Evolutionary conservation across 1,140 invertebrate species (phyloP), one percentile per base, ranked within the genome.

Genomic region (Penaeus indicus): DNA sequence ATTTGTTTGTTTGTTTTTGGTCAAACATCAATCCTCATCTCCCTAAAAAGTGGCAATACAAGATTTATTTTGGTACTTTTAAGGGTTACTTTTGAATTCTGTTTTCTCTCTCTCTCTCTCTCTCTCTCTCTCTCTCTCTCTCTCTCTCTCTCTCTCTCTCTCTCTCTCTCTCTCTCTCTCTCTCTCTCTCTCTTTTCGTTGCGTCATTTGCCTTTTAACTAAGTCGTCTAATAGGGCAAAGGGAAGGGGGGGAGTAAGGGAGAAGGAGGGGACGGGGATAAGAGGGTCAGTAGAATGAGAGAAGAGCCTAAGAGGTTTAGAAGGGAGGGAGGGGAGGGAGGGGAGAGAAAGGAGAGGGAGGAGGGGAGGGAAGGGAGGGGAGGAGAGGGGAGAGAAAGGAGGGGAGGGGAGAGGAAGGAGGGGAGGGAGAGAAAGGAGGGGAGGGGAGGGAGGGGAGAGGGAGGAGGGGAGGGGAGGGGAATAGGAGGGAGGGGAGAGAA

Each of bases 61-160:
- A 32, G 0, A 32, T 32, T 32, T 32, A 1, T 32, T 32, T 32
- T 32, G 0, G 0, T 32, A 32, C 32, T 32, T 32, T 32, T 32
- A 32, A 32, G 32, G 32, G 32, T 32, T 1, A 32, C 32, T 32
- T 32, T 32, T 1, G 32, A 32, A 32, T 32, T 32, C 32, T 32
- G 32, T n/a, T n/a, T n/a, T n/a, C n/a, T n/a, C n/a, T 8, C 69
- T 75, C 69, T 75, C 69, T 75, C 75, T 78, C 75, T 27, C 75
- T 78, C 75, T 27, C 75, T 78, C 75, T 27, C 25, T 78, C 75
- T 27, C 3, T 27, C 75, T 27, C 75, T 42, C 75, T 42, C 75
- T 42, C 75, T 42, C 75, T 42, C 75, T 42, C 75, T 42, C 75
- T 42, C 75, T 42, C 75, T 42, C 75, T 42, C 75, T 42, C 75